Percentiles rank a stretch among this genome's conserved stretches.
Conservation (phyloP, 2,888 invertebrate species). For the Cephus nigrinus region DNA sequence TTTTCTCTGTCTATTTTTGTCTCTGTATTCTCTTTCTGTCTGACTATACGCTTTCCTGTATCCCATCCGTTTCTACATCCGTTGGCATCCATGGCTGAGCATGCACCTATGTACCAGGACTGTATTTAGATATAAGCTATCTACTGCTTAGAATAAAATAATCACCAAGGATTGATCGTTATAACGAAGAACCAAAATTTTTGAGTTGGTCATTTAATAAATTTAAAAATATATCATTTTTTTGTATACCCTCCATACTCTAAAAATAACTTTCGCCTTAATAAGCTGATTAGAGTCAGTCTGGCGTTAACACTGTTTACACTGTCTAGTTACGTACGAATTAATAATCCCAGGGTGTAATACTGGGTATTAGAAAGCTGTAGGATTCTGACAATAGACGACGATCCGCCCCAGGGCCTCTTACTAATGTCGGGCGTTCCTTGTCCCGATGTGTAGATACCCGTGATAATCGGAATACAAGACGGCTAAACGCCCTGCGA, state of each 20-base stretch:
- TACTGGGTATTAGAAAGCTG: neutral
- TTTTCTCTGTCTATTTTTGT: too few relatives aligned
- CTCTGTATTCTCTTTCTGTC: neutral
- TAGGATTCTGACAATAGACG: neutral
- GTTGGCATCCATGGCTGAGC: neutral
- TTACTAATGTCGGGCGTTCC: conserved; percentile 2
- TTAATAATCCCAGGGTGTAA: neutral
- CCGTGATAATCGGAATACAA: conserved; percentile 45
- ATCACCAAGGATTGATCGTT: neutral
- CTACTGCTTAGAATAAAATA: neutral
- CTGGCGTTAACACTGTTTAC: neutral
- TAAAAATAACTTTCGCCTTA: too few relatives aligned
- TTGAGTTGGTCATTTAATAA: neutral
- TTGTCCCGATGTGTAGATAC: conserved; percentile 29
- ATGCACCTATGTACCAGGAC: neutral
- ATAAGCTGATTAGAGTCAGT: neutral
- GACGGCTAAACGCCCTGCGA: conserved; percentile 38
- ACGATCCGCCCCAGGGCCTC: neutral
- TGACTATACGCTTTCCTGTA: neutral
- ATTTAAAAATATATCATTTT: neutral
- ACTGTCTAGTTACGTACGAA: neutral
- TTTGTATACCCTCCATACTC: too few relatives aligned
- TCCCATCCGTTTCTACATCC: neutral
- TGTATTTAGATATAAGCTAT: neutral
- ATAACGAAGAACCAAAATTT: neutral